phyloP scores from a whole-genome alignment of 2,888 invertebrate genomes.

The Dexiosoma caninum region DNA sequence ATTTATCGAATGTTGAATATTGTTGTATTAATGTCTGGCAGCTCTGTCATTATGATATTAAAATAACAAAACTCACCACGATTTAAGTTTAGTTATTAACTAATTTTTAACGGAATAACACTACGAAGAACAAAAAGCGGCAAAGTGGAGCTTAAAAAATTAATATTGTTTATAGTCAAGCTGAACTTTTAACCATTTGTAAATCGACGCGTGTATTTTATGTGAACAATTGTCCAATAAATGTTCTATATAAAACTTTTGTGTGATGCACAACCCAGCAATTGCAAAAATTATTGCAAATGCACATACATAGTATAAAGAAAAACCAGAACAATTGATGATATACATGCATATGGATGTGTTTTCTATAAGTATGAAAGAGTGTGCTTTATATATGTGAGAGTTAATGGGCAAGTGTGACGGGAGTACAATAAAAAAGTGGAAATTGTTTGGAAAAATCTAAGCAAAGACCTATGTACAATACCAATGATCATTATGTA shows the following conservation, averaged over 20 bases:
- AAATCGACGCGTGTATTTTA: conserved; percentile 37
- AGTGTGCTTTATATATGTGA: neutral
- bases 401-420: neutral
- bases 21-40: conserved; percentile 1
- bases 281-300: neutral
- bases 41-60: conserved; percentile 1
- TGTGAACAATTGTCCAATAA: neutral
- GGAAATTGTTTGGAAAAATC: neutral
- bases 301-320: neutral
- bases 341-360: too few species aligned
- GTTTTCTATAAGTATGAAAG: neutral
- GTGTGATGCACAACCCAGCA: too few species aligned
- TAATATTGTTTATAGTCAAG: neutral
- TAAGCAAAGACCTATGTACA: neutral
- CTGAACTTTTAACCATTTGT: neutral
- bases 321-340: conserved; percentile 47
- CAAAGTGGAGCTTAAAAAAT: neutral
- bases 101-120: conserved; percentile 49
- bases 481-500: neutral
- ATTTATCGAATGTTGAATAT: neutral
- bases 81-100: conserved; percentile 44
- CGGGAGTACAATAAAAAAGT: neutral
- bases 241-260: neutral
- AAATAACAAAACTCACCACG: conserved; percentile 43
- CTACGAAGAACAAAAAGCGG: conserved; percentile 13